Evolutionary conservation across 2,888 invertebrate species (phyloP), one percentile per base, ranked within the genome.

Genomic region (Chymomyza fuscimana): DNA sequence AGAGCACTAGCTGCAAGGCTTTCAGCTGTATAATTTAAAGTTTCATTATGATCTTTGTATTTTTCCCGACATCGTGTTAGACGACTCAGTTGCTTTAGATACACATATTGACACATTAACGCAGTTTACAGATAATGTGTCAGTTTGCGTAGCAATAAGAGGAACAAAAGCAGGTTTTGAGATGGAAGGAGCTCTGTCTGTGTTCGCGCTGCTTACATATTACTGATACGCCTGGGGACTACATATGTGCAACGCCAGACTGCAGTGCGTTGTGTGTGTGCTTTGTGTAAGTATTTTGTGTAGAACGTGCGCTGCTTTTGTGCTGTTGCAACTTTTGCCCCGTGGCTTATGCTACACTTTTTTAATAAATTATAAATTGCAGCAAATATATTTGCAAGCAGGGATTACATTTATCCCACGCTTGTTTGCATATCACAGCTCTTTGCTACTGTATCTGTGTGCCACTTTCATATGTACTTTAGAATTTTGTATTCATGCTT

Each of bases 291-390:
- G 32, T 32, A 32, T 32, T 6, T 32, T 63, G 72, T 65, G 19
- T 19, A 7, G 16, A n/a, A 54, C 52, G 16, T 16, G 74, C 67
- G 70, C 74, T 69, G 80, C 82, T 75, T 88, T 82, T 86, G 80
- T 82, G 80, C 81, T 71, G 69, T 29, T 60, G 52, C 50, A 6
- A 16, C 51, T 72, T 71, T 77, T 81, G 77, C 72, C 85, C 87
- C 77, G 70, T 88, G 73, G 79, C 77, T 86, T 79, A 72, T 72
- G 73, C 75, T 86, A 72, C 73, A 79, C 73, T 87, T 87, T 85
- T 87, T 88, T 86, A 87, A 86, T 86, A 86, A 86, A 86, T 86
- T 86, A 88, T 86, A 86, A 88, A 86, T 86, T 86, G 82, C 76
- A 79, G 87, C 85, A 86, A 85, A 86, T 86, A 88, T 86, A 88